Conservation (phyloP, 2,113 vertebrate genomes). For the Pycnonotus jocosus region DNA sequence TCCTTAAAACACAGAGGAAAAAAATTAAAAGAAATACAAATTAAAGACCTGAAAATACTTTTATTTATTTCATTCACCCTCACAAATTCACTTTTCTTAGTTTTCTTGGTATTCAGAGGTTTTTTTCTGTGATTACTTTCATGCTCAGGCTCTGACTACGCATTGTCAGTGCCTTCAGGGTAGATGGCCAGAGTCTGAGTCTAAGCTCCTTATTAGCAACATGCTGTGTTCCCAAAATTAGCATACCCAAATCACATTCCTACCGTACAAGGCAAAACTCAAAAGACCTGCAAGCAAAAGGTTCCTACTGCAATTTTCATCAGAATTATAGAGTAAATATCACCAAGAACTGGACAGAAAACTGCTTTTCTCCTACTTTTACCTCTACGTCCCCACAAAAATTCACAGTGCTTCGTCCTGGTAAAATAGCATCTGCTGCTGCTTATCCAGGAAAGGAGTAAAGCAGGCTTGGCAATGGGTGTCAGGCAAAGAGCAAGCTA, state of each 20-base stretch:
- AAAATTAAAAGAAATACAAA: background rate
- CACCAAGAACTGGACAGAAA: background rate
- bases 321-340: background rate
- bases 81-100: background rate
- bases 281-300: background rate
- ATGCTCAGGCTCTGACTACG: background rate
- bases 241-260: background rate
- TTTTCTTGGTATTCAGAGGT: background rate
- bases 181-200: background rate
- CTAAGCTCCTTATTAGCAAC: background rate
- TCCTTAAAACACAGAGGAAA: background rate
- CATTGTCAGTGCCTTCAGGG: background rate
- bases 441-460: background rate
- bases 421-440: background rate
- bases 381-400: background rate
- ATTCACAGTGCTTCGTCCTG: background rate
- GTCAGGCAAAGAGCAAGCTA: background rate
- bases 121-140: background rate
- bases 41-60: background rate
- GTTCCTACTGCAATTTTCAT: background rate
- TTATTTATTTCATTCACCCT: background rate
- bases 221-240: background rate
- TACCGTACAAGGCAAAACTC: rapidly evolving
- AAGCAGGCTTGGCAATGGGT: background rate
- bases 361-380: background rate